Conservation (phyloP, 1,140 invertebrate genomes). For the Lethrus apterus region DNA sequence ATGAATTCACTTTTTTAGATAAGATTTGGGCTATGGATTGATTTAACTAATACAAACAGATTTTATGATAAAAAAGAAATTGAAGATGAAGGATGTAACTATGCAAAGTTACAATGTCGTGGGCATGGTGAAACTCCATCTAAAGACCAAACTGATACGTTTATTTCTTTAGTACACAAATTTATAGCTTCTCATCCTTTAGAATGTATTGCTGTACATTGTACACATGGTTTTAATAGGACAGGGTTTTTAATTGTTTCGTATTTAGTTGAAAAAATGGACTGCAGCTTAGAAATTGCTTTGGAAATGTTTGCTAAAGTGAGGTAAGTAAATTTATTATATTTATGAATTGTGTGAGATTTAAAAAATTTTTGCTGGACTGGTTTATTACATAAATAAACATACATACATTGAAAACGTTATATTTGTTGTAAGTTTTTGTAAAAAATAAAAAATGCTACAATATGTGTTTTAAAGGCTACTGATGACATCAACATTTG, state of each 20-base stretch:
- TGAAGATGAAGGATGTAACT: conserved; percentile 65
- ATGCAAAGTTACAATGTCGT: conserved; percentile 80
- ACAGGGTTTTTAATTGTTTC: conserved; percentile 91
- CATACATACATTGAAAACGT: no score
- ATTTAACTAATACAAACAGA: conserved; percentile 89
- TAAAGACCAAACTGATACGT: conserved; percentile 66
- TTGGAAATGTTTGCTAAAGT: conserved; percentile 65
- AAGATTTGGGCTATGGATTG: conserved; percentile 91
- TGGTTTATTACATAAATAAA: no score
- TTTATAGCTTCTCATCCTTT: conserved; percentile 75
- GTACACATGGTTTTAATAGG: conserved; percentile 98
- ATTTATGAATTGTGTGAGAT: not conserved
- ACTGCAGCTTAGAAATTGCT: conserved; percentile 73
- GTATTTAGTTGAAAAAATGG: conserved; percentile 77
- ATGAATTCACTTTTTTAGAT: conserved; percentile 45
- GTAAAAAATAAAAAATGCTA: no score
- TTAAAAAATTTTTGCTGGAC: not conserved
- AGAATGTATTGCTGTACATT: conserved; percentile 86
- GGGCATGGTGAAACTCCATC: conserved; percentile 79
- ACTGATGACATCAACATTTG: not conserved
- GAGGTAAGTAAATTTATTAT: conserved; percentile 42
- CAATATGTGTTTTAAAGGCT: no score
- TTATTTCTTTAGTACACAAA: conserved; percentile 68
- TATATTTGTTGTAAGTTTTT: no score
- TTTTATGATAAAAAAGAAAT: conserved; percentile 83